Evolutionary conservation across 2,797 vertebrate genomes (phyloP).

Genomic region (Clarias pachynema): DNA sequence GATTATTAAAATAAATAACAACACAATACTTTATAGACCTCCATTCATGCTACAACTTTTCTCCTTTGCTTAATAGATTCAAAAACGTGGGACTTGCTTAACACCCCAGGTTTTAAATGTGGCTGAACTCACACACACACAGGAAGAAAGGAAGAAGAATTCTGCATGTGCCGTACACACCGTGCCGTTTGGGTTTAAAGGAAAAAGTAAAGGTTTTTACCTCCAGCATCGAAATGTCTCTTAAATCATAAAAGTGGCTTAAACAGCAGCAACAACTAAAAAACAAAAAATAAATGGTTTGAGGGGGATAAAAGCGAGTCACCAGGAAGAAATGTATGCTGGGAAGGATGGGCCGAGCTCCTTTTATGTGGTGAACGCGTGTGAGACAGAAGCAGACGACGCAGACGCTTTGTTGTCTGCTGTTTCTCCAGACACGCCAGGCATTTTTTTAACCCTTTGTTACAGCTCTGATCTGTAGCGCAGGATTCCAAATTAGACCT

Average conservation of each 20-base stretch:
- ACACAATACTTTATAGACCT: background rate
- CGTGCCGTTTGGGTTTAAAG: background rate
- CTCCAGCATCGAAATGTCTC: constrained; percentile 64
- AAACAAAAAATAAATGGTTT: constrained; percentile 52
- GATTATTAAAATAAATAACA: background rate
- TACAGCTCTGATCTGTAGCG: background rate
- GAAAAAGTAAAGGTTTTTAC: constrained; percentile 44
- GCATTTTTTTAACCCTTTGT: constrained; percentile 4
- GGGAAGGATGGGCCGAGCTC: background rate
- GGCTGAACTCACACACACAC: background rate
- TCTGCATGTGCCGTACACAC: background rate
- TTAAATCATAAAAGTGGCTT: constrained; percentile 67
- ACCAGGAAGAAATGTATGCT: constrained; percentile 10
- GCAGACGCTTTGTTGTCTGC: constrained; percentile 57
- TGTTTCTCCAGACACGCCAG: constrained; percentile 35
- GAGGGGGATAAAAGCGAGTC: background rate
- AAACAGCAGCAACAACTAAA: constrained; percentile 65
- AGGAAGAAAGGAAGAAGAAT: background rate
- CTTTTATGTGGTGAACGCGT: constrained; percentile 45
- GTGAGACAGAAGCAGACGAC: constrained; percentile 63
- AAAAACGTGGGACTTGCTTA: background rate
- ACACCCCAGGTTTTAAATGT: background rate
- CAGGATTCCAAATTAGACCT: background rate
- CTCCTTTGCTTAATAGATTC: background rate
- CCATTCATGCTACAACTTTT: background rate